Evolutionary conservation across 2,797 vertebrate genomes (phyloP), one percentile per base, ranked within the genome.

Genomic region (Orientallactaga sibirica): DNA sequence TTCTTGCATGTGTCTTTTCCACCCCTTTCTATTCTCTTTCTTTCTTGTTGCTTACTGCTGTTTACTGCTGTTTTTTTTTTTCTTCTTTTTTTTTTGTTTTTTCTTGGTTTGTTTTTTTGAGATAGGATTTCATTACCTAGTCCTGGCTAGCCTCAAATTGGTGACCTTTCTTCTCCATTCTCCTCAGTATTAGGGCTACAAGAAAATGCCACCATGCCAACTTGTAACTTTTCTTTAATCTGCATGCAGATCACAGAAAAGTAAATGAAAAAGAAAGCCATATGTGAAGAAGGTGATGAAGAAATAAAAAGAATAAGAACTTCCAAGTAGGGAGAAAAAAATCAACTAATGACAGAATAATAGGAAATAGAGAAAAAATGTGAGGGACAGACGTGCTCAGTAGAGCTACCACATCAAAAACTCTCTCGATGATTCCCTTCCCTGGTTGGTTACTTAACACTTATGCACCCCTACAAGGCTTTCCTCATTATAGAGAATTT

Each of bases 301-400:
- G 48, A 64, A n/a, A n/a, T 76, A 41, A 1, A 68, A 76, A 79
- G 41, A 74, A 64, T 48, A 4, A 73, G 4, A 77, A 68, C 1
- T 41, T 22, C 37, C 29, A 76, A 52, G n/a, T 0, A 20, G 24
- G 9, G 29, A 87, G 68, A 37, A 7, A 67, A 58, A 91, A 41
- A 24, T 70, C 80, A 25, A 10, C 3, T 70, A 2, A 48, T 52
- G 88, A 55, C 55, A 66, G 1, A 91, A 52, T 22, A 58, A 22
- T 71, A 74, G 83, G 3, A 83, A 83, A 78, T 8, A 43, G 20
- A 67, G 16, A 62, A 14, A n/a, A 86, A 5, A 7, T 6, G 2
- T 16, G 19, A 0, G 0, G 18, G 9, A 16, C 0, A 1, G 20
- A 22, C 33, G 15, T 25, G 20, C 15, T 89, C 22, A 75, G 18